Percentiles rank a stretch among this genome's conserved stretches.
Evolutionary conservation across 2,888 invertebrate genomes (phyloP).

Genomic region (Cheilosia vulpina): DNA sequence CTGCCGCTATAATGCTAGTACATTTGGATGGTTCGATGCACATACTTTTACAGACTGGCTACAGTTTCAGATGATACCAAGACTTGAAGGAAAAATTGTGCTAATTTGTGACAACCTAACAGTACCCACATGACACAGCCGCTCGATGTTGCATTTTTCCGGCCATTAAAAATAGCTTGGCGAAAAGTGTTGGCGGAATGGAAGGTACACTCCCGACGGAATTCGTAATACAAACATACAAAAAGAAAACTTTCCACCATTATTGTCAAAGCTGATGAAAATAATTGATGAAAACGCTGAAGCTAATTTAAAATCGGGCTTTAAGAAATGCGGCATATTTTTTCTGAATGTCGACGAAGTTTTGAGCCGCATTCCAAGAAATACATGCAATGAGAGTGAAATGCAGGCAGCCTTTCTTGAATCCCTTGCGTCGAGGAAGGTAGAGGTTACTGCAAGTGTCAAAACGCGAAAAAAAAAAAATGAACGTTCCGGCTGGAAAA

Average conservation of each 20-base stretch:
- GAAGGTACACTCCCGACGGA: conserved; percentile 22
- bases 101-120: background rate
- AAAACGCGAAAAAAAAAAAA: conserved; percentile 15
- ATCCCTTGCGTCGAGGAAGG: background rate
- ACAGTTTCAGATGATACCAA: conserved; percentile 20
- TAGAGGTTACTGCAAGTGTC: background rate
- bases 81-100: conserved; percentile 8
- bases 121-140: conserved; percentile 16
- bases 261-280: background rate
- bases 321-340: conserved; percentile 25
- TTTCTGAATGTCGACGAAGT: conserved; percentile 20
- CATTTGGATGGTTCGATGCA: conserved; percentile 25
- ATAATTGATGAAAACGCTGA: background rate
- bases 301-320: conserved; percentile 5
- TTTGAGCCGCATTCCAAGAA: conserved; percentile 4
- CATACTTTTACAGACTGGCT: conserved; percentile 8
- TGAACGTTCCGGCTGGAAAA: conserved; percentile 29
- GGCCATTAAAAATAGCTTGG: conserved; percentile 14
- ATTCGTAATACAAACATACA: conserved; percentile 25
- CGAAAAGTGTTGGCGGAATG: conserved; percentile 28
- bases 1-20: conserved; percentile 3
- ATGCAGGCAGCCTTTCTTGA: conserved; percentile 22
- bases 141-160: conserved; percentile 24
- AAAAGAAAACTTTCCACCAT: conserved; percentile 17
- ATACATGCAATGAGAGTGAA: conserved; percentile 1